phyloP scores from a whole-genome alignment of 2,797 vertebrate genomes.

The Smutsia gigantea region DNA sequence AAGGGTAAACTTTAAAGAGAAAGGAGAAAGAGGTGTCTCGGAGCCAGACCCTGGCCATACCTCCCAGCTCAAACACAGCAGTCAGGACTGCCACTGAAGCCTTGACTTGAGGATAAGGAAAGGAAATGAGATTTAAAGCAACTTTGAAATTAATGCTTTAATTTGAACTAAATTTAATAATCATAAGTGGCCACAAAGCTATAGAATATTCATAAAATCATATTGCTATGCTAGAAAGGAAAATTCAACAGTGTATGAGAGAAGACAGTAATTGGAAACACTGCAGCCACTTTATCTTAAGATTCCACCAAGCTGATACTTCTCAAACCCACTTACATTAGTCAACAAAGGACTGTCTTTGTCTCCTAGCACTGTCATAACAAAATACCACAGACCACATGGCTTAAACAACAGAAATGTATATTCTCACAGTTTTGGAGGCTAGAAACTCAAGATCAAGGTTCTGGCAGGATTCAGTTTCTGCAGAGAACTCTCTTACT shows the following conservation, averaged over 20 bases:
- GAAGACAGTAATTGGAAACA: not conserved
- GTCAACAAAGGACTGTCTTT: not conserved
- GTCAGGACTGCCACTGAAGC: not conserved
- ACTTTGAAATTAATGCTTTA: slow-evolving; percentile 13
- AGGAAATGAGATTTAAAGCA: slow-evolving; percentile 4
- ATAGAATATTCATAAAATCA: not conserved
- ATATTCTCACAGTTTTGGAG: not conserved
- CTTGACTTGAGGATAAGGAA: not conserved
- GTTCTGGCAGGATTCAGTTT: not conserved
- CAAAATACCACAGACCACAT: not conserved
- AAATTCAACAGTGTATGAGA: not conserved
- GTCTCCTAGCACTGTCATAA: not conserved
- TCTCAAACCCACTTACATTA: not conserved
- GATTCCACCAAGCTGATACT: not conserved
- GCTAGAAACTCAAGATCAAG: not conserved
- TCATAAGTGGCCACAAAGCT: not conserved
- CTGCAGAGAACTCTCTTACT: not conserved
- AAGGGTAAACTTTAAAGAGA: not conserved
- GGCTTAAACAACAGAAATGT: not conserved
- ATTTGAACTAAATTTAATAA: slow-evolving; percentile 21
- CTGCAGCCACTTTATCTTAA: not conserved
- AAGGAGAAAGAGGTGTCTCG: not conserved
- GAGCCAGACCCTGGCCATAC: not conserved
- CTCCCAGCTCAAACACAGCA: not conserved
- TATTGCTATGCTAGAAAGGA: not conserved